Base-by-base conservation (phyloP, 2,113 vertebrate species). In the Eudyptes chrysolophus region DNA sequence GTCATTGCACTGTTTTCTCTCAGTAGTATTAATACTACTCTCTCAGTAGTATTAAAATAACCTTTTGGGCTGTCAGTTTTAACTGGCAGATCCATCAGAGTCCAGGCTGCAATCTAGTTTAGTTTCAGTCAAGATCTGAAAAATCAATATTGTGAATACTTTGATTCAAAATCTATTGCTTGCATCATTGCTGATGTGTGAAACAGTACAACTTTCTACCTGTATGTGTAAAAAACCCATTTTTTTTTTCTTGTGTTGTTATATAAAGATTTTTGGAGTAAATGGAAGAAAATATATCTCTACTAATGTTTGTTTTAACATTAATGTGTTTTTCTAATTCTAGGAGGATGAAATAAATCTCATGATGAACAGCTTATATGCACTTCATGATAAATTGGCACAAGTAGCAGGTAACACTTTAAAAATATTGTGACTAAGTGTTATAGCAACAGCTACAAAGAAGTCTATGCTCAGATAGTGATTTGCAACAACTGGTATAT, bases 321-420 rank as follows among this genome's bases (percentile, higher is more conserved):
- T 68, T 65, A 84, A 86, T 94, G 64, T 75, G 58, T 78, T 92
- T 96, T 92, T 97, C 86, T 95, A 86, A 91, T 98, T 98, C 77
- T 97, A 99, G 99, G 94, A 89, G 84, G 91, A 96, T 89, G 83
- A 94, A 89, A 99, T 57, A 98, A 98, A 97, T 98, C 98, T 96
- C 76, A 99, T 99, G 97, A 98, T 99, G 94, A 99, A 98, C 87
- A 99, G 99, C 89, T 98, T 99, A 82, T 99, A 99, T 93, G 98
- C 97, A 78, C 99, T 99, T 68, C 99, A 99, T 76, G 99, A 99
- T 95, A 99, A 99, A 94, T 97, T 99, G 98, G 99, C 99, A 81
- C 97, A 98, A 90, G 98, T 99, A 91, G 99, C 99, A 98, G 99
- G 99, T 99, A 99, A 96, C 89, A 94, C 54, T 94, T 96, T 29